Percentiles rank a stretch among this genome's conserved stretches.
phyloP scores from a whole-genome alignment of 2,888 invertebrate genomes.

The Euclidia mi region DNA sequence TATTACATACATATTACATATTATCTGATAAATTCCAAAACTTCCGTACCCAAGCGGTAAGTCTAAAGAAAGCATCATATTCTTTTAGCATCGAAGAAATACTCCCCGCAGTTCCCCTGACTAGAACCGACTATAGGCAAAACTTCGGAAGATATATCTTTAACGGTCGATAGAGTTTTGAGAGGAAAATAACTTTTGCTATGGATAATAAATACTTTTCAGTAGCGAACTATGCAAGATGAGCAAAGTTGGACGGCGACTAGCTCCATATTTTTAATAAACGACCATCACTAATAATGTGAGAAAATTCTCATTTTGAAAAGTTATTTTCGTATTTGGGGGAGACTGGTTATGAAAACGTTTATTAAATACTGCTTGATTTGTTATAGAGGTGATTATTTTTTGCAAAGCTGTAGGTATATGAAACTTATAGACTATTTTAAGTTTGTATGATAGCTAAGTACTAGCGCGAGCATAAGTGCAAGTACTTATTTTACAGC shows the following conservation, averaged over 20 bases:
- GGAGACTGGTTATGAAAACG: conserved; percentile 8
- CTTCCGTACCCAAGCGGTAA: too few species aligned
- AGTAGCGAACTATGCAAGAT: conserved; percentile 61
- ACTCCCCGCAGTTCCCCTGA: too few species aligned
- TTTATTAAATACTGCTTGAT: neutral
- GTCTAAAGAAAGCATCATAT: too few species aligned
- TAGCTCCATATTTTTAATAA: conserved; percentile 29
- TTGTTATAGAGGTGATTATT: neutral
- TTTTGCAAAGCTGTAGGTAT: neutral
- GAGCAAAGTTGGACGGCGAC: conserved; percentile 57
- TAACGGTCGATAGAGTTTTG: conserved; percentile 80
- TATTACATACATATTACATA: too few species aligned
- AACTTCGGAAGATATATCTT: conserved; percentile 76
- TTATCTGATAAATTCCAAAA: too few species aligned
- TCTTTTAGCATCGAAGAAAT: too few species aligned
- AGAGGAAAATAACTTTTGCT: conserved; percentile 66
- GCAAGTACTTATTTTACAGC: too few species aligned
- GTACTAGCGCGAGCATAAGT: too few species aligned
- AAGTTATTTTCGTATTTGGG: conserved; percentile 4
- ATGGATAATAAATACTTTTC: conserved; percentile 69
- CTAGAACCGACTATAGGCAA: conserved; percentile 39
- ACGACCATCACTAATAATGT: conserved; percentile 20
- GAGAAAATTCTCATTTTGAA: conserved; percentile 17
- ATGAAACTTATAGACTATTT: too few species aligned
- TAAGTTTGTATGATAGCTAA: too few species aligned